Percentiles rank a stretch among this genome's conserved stretches.
phyloP scores from a whole-genome alignment of 2,888 invertebrate species.

The Andrena flavipes region DNA sequence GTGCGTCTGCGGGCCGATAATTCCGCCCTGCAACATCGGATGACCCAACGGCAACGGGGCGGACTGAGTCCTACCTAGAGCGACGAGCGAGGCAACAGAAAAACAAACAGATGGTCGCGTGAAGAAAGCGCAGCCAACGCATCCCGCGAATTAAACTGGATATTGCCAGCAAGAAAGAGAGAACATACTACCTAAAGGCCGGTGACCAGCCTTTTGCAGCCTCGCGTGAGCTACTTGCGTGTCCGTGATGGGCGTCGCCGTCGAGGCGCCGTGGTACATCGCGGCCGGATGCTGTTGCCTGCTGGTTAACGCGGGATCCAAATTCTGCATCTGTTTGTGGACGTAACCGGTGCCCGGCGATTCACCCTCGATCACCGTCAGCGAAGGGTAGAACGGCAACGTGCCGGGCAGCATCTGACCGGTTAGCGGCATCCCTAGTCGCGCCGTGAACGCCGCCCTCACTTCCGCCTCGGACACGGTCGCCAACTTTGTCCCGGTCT shows the following conservation, averaged over 20 bases:
- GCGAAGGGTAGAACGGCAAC: constrained; percentile 90
- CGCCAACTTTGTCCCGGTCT: constrained; percentile 86
- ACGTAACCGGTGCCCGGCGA: constrained; percentile 75
- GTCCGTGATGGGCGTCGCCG: constrained; percentile 87
- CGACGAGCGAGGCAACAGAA: neutral
- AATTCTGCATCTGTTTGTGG: constrained; percentile 86
- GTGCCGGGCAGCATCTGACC: constrained; percentile 89
- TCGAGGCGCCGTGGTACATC: constrained; percentile 80
- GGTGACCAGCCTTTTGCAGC: constrained; percentile 90
- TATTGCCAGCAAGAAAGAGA: constrained; percentile 55
- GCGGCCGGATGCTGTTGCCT: constrained; percentile 79
- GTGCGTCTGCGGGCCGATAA: constrained; percentile 85
- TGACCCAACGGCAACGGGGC: constrained; percentile 96
- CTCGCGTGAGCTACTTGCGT: constrained; percentile 89
- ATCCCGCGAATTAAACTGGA: neutral
- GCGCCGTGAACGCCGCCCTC: constrained; percentile 89
- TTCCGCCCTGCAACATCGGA: constrained; percentile 90
- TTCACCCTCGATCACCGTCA: constrained; percentile 87
- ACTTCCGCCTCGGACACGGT: constrained; percentile 92
- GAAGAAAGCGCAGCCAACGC: neutral
- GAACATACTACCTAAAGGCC: constrained; percentile 85
- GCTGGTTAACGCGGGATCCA: constrained; percentile 80
- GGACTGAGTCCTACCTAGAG: constrained; percentile 94
- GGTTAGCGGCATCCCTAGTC: constrained; percentile 88
- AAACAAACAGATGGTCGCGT: neutral